Conservation (phyloP, 2,888 invertebrate species). For the Patella depressa region DNA sequence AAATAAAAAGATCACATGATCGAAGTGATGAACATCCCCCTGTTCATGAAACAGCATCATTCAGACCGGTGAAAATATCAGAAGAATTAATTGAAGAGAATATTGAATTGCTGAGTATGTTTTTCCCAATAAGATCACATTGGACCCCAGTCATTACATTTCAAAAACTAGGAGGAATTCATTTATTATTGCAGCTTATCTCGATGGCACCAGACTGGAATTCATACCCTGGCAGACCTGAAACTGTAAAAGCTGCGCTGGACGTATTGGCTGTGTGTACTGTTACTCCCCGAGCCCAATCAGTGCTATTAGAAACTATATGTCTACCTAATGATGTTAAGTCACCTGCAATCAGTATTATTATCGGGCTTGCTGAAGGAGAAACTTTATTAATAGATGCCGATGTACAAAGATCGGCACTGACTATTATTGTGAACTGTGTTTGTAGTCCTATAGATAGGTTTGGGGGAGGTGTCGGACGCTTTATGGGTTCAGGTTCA, state of each 20-base stretch:
- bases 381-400: conserved; percentile 90
- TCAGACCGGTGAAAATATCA: conserved; percentile 76
- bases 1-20: conserved; percentile 72
- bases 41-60: conserved; percentile 70
- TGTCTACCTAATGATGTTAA: conserved; percentile 76
- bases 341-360: conserved; percentile 76
- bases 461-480: conserved; percentile 65
- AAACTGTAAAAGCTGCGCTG: conserved; percentile 83
- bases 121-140: conserved; percentile 81
- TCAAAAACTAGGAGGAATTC: conserved; percentile 83
- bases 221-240: conserved; percentile 83
- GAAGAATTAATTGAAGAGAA: conserved; percentile 89
- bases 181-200: conserved; percentile 85
- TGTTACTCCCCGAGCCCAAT: conserved; percentile 84
- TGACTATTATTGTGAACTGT: conserved; percentile 92
- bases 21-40: conserved; percentile 74
- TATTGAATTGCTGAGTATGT: conserved; percentile 84
- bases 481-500: conserved; percentile 59
- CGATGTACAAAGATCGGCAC: conserved; percentile 91
- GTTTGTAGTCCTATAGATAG: conserved; percentile 91
- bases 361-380: conserved; percentile 89
- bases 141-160: conserved; percentile 94
- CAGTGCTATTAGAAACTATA: conserved; percentile 71
- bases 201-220: conserved; percentile 94
- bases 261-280: conserved; percentile 93